These are phyloP conservation scores for Boleophthalmus pectinirostris DNA, from an alignment of 2,113 vertebrate genomes.

Conservation along the genomic window DNA sequence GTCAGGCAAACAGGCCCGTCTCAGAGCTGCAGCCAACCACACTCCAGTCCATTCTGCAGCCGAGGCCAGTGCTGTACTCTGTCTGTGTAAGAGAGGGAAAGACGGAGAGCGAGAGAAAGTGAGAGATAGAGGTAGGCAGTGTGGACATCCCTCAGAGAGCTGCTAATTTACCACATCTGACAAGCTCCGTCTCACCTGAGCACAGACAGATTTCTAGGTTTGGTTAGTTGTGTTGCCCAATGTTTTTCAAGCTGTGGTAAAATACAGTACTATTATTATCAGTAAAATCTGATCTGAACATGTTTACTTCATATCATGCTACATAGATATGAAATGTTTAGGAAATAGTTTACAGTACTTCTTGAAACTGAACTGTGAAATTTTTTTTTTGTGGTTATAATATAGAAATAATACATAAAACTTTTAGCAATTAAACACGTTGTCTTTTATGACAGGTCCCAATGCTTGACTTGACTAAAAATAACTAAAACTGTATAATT, in stretches of 20 bases:
- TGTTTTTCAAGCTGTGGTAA: too few species aligned
- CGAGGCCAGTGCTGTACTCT: neutral
- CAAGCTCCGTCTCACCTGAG: neutral
- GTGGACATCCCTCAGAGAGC: slow-evolving; percentile 28
- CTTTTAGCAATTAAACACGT: too few species aligned
- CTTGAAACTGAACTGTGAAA: neutral
- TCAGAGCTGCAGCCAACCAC: slow-evolving; percentile 48
- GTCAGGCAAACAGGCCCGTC: slow-evolving; percentile 41
- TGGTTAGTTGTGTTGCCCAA: neutral
- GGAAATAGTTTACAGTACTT: neutral
- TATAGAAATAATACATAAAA: too few species aligned
- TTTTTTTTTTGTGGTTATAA: too few species aligned
- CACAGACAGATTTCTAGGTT: neutral
- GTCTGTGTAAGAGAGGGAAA: neutral
- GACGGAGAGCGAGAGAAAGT: neutral
- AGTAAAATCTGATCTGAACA: too few species aligned
- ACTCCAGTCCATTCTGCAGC: slow-evolving; percentile 53
- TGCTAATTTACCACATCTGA: slow-evolving; percentile 40
- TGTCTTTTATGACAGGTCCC: too few species aligned
- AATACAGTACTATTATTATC: too few species aligned
- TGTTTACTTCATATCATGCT: too few species aligned
- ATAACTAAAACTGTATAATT: neutral
- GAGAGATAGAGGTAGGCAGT: slow-evolving; percentile 18
- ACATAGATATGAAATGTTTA: neutral
- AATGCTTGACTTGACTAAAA: too few species aligned